These are phyloP conservation scores for Eidolon helvum DNA, from an alignment of 2,113 vertebrate genomes.

Conservation along the genomic window DNA sequence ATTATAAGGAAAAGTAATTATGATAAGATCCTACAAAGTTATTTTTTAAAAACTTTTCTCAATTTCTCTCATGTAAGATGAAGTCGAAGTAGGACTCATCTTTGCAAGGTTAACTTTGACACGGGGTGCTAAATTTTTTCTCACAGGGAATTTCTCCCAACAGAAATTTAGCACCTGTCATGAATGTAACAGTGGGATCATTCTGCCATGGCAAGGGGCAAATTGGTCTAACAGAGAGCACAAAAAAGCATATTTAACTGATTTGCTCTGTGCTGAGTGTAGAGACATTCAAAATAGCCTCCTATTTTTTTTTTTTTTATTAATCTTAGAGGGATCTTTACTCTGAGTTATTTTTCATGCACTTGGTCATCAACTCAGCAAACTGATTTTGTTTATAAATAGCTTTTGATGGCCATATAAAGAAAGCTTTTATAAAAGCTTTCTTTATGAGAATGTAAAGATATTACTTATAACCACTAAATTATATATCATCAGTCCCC, in stretches of 20 bases:
- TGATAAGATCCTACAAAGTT: not conserved
- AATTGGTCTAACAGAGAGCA: not conserved
- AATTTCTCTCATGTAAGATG: not conserved
- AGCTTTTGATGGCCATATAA: not conserved
- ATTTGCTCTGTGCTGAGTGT: not conserved
- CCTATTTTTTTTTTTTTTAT: not conserved
- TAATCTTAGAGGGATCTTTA: not conserved
- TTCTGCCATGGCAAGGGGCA: not conserved
- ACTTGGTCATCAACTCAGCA: not conserved
- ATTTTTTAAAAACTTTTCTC: not conserved
- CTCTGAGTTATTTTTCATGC: not conserved
- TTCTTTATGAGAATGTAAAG: conserved; percentile 17
- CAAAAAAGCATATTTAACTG: not conserved
- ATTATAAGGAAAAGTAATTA: not conserved
- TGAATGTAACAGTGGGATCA: not conserved
- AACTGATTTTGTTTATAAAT: not conserved
- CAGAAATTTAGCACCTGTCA: not conserved
- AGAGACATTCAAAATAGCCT: not conserved
- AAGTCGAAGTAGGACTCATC: conserved; percentile 14
- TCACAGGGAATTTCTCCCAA: not conserved
- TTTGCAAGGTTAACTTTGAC: not conserved
- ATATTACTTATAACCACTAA: not conserved
- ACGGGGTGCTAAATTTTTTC: not conserved
- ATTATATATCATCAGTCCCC: not conserved
- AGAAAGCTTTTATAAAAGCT: not conserved